Percentiles rank a stretch among this genome's conserved stretches.
Conservation (phyloP, 2,113 vertebrate species). For the Morone saxatilis region DNA sequence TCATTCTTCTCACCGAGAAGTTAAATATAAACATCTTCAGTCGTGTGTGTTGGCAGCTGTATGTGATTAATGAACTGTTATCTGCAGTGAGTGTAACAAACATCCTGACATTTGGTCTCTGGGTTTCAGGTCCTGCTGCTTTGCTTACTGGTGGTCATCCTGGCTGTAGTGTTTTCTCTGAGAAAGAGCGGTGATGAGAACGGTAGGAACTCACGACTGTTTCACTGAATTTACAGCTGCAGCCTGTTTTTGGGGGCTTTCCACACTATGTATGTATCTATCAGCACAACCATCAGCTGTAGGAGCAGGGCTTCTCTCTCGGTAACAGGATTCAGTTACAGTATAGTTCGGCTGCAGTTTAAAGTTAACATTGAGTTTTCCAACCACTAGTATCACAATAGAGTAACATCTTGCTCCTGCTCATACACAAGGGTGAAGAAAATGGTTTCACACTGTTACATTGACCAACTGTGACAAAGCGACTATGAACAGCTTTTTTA, state of each 20-base stretch:
- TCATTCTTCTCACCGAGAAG: background rate
- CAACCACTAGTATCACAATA: background rate
- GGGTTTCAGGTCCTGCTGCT: slow-evolving; percentile 75
- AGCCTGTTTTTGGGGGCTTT: background rate
- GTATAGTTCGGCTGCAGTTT: background rate
- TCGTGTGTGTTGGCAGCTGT: background rate
- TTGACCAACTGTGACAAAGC: no score
- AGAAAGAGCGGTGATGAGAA: slow-evolving; percentile 32
- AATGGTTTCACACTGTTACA: no score
- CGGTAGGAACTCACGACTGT: slow-evolving; percentile 43
- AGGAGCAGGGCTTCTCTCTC: background rate
- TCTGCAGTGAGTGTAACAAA: background rate
- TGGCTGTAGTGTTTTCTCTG: slow-evolving; percentile 72
- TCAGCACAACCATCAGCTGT: background rate
- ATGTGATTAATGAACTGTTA: background rate
- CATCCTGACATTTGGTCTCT: slow-evolving; percentile 20
- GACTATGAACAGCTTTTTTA: no score
- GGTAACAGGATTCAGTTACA: background rate
- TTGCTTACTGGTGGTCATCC: slow-evolving; percentile 73
- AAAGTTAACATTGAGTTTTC: background rate
- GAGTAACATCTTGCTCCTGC: background rate
- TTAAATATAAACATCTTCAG: background rate
- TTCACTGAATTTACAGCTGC: background rate
- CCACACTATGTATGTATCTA: background rate
- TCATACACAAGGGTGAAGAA: background rate